A percentile compares a stretch with the other conserved stretches of the same genome.
These are phyloP conservation scores for Drosophila hamatofila DNA, from an alignment of 2,888 invertebrate genomes.

Conservation along the genomic window DNA sequence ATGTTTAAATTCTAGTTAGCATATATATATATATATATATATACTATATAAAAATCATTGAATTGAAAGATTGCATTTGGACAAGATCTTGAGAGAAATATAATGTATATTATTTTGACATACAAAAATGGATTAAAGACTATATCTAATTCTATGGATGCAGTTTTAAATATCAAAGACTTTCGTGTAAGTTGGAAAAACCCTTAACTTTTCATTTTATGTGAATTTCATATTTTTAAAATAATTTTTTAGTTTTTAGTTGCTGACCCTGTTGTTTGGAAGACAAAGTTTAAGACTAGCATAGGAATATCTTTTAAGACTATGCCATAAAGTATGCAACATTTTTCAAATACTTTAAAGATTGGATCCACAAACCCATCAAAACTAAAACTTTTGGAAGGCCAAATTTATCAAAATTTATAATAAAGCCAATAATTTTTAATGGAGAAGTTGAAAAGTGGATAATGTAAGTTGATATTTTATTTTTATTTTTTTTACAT, in stretches of 20 bases:
- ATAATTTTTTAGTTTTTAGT: neutral
- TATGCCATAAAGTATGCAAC: neutral
- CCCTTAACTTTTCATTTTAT: rapidly evolving
- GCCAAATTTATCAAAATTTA: neutral
- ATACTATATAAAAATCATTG: neutral
- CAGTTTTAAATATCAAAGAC: neutral
- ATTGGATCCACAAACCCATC: neutral
- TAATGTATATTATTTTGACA: neutral
- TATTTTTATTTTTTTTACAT: neutral
- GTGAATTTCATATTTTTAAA: neutral
- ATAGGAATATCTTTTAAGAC: neutral
- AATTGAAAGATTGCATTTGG: conserved; percentile 3
- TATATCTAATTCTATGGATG: neutral
- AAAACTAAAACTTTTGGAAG: too few species aligned
- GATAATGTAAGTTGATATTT: neutral
- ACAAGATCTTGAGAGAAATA: neutral
- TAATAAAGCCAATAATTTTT: neutral
- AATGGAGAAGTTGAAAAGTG: neutral
- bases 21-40: neutral
- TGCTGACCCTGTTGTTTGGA: neutral
- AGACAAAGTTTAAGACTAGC: neutral
- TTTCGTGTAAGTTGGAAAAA: conserved; percentile 1
- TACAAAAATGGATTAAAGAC: neutral
- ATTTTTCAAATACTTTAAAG: neutral
- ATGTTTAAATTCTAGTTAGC: neutral